Evolutionary conservation across 2,113 vertebrate genomes (phyloP), one percentile per base, ranked within the genome.

Genomic region (Cepphus grylle): DNA sequence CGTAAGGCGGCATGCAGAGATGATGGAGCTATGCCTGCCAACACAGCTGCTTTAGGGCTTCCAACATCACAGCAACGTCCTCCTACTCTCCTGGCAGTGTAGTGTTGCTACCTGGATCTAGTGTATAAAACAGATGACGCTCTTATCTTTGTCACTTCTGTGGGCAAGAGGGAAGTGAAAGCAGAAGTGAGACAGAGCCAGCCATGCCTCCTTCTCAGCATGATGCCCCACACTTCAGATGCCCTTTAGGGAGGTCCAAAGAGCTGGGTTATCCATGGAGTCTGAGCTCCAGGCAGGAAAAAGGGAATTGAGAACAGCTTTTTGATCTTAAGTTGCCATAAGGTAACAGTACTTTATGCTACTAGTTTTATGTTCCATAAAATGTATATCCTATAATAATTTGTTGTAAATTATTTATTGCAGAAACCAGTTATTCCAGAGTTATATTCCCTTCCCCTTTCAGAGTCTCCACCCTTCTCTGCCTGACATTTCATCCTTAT

Each of bases 71-170:
- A 76, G 34, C 2, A 0, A 9, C 11, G 5, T 47, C 65, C 53
- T 72, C 53, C 47, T 71, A 0, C 30, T 81, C 16, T 69, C 38
- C 34, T 1, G 1, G 66, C 40, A 65, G 40, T 0, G 0, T 1
- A 26, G 5, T 30, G 23, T 22, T 65, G 40, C 43, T 79, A 1
- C 34, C 27, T 74, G 27, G 15, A 17, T 66, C 49, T 34, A n/a
- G 34, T n/a, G 19, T 36, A 7, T 50, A n/a, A 91, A 94, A 49
- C 43, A 43, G n/a, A 40, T 9, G 7, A 26, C 5, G 3, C 22
- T 32, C 50, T 67, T 30, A 32, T 50, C 50, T 77, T 67, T 45
- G 25, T 43, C 40, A 15, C 26, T 49, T 76, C 3, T n/a, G 38
- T 47, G 15, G 30, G n/a, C 27, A 21, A 90, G 56, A 76, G 29